These are phyloP conservation scores for Doris montereyensis DNA, from an alignment of 2,888 invertebrate genomes.

Conservation along the genomic window DNA sequence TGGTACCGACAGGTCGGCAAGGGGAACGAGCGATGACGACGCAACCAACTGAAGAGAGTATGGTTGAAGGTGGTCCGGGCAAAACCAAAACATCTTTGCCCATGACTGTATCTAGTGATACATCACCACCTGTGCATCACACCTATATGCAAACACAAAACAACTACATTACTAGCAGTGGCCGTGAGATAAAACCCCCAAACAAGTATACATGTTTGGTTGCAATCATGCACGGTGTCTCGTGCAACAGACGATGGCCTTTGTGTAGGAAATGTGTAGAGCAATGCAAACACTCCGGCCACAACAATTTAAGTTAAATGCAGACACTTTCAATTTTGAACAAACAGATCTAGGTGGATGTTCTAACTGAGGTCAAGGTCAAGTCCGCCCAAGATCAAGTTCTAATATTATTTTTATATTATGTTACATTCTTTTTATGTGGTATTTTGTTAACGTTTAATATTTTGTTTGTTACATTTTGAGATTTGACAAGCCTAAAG, in stretches of 20 bases:
- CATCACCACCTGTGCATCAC: constrained; percentile 11
- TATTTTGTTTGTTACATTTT: background rate
- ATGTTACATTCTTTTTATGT: background rate
- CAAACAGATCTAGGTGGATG: background rate
- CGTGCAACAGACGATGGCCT: background rate
- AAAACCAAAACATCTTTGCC: constrained; percentile 9
- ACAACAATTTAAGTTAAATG: constrained; percentile 2
- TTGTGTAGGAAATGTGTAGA: background rate
- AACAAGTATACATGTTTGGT: background rate
- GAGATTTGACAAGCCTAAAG: constrained; percentile 10
- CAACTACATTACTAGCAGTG: constrained; percentile 2
- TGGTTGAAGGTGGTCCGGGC: constrained; percentile 13
- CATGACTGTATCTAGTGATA: constrained; percentile 8
- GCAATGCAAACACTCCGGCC: constrained; percentile 1
- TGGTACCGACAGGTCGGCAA: background rate
- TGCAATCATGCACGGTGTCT: background rate
- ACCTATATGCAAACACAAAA: constrained; percentile 11
- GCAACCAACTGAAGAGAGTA: constrained; percentile 6
- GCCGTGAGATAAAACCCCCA: constrained; percentile 13
- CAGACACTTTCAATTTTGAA: constrained; percentile 3
- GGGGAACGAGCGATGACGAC: background rate
- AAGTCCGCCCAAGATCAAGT: constrained; percentile 8
- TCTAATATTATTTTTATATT: background rate
- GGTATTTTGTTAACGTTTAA: constrained; percentile 4
- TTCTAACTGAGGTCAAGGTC: constrained; percentile 1